Evolutionary conservation across 2,888 invertebrate species (phyloP).

Genomic region (Thysanoteuthis rhombus): DNA sequence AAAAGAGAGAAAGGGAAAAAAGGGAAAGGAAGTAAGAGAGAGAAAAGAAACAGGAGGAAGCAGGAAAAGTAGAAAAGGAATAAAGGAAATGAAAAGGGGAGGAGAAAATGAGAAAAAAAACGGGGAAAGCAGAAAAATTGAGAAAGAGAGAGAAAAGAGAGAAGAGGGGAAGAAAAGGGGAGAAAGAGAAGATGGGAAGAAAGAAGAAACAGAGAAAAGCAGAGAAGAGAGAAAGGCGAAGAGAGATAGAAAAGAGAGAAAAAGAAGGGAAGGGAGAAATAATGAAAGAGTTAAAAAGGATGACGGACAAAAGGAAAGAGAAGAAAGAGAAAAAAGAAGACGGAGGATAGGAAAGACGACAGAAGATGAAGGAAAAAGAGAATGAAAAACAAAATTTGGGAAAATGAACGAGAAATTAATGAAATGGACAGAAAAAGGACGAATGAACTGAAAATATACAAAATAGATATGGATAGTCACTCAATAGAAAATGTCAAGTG

Average conservation of each 20-base stretch:
- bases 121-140: no score
- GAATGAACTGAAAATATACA: no score
- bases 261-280: neutral
- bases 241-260: neutral
- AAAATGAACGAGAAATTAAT: no score
- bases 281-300: neutral
- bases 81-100: neutral
- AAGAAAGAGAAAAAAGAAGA: neutral
- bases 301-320: neutral
- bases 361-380: neutral
- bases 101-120: neutral
- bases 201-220: no score
- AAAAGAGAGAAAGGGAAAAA: neutral
- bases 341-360: neutral
- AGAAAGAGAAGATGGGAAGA: no score
- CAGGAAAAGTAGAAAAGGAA: neutral
- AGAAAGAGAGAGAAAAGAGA: no score
- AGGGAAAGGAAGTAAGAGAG: neutral
- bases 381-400: no score
- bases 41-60: neutral
- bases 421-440: no score
- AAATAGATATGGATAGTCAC: no score
- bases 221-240: neutral
- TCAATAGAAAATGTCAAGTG: no score
- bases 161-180: neutral